Percentiles rank a stretch among this genome's conserved stretches.
These are phyloP conservation scores for Progne subis DNA, from an alignment of 2,113 vertebrate species.

Conservation along the genomic window DNA sequence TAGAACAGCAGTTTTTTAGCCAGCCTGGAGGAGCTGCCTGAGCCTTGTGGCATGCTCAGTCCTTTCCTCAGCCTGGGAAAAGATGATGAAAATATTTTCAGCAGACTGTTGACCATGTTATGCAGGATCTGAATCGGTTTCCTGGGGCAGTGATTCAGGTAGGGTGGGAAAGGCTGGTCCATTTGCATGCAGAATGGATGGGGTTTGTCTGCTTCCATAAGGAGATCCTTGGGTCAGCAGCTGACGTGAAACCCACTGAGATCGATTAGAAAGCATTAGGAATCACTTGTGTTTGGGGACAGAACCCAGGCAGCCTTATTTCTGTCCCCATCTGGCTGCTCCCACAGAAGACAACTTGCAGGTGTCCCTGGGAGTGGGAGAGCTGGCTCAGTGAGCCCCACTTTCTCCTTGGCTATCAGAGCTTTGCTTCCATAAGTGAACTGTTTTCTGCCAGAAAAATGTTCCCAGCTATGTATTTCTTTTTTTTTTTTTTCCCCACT, in stretches of 20 bases:
- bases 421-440: constrained; percentile 1
- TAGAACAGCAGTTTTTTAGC: background rate
- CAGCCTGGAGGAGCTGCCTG: background rate
- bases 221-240: background rate
- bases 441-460: constrained; percentile 47
- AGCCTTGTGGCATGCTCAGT: background rate
- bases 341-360: background rate
- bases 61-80: background rate
- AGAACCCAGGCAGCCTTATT: background rate
- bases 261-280: accelerated
- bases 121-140: background rate
- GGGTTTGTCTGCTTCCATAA: background rate
- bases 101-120: accelerated
- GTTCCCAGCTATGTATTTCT: constrained; percentile 48
- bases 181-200: accelerated
- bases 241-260: background rate
- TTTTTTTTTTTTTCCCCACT: background rate
- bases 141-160: accelerated
- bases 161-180: background rate
- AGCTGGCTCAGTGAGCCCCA: background rate
- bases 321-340: background rate
- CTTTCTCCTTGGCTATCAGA: constrained; percentile 38
- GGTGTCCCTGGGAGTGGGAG: constrained; percentile 4
- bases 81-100: background rate
- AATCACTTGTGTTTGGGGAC: background rate